A percentile compares a stretch with the other conserved stretches of the same genome.
Conservation (phyloP, 2,888 invertebrate species). For the Laothoe populi region DNA sequence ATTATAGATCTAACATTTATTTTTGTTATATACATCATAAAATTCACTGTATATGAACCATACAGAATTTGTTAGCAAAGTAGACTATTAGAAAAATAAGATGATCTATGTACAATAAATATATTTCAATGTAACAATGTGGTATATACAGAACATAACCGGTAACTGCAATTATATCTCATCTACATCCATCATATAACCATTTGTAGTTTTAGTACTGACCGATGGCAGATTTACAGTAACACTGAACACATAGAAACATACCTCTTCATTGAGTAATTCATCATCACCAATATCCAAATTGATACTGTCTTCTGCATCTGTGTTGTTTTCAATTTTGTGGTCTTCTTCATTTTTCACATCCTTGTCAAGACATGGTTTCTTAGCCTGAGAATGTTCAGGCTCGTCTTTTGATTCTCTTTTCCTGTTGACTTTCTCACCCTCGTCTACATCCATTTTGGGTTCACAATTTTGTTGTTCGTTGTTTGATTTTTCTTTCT, state of each 20-base stretch:
- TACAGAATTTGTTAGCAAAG: constrained; percentile 44
- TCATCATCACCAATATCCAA: constrained; percentile 93
- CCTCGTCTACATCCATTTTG: constrained; percentile 68
- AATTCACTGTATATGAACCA: constrained; percentile 31
- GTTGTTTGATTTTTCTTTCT: constrained; percentile 32
- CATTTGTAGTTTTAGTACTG: constrained; percentile 59
- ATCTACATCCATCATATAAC: constrained; percentile 73
- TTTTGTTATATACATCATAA: constrained; percentile 31
- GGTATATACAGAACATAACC: constrained; percentile 28
- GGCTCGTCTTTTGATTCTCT: constrained; percentile 68
- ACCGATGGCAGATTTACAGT: constrained; percentile 64
- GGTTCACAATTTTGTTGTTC: constrained; percentile 43
- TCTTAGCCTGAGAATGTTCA: constrained; percentile 67
- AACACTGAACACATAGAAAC: constrained; percentile 79
- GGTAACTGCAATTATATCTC: constrained; percentile 40
- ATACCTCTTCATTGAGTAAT: constrained; percentile 91
- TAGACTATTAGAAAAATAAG: constrained; percentile 59
- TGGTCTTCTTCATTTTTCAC: constrained; percentile 65
- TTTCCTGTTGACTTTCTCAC: constrained; percentile 63
- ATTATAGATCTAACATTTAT: constrained; percentile 20
- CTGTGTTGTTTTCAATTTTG: constrained; percentile 84
- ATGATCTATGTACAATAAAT: constrained; percentile 37
- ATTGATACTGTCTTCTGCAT: constrained; percentile 92
- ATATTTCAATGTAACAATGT: constrained; percentile 36
- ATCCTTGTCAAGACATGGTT: constrained; percentile 70